A percentile compares a stretch with the other conserved stretches of the same genome.
phyloP scores from a whole-genome alignment of 2,113 vertebrate genomes.

The Notechis scutatus region DNA sequence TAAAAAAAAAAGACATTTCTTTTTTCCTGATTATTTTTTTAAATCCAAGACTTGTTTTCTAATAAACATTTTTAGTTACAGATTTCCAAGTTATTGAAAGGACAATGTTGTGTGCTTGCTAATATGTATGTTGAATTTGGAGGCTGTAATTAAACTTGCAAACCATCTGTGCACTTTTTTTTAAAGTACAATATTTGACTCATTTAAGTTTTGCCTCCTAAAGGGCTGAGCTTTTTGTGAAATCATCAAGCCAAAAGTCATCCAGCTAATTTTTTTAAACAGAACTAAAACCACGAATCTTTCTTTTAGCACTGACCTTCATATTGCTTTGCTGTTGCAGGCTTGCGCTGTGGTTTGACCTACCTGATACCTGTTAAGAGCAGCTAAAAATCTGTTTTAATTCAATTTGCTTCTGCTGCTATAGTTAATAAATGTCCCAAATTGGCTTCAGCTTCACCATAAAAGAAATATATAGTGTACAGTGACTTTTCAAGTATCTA shows the following conservation, averaged over 20 bases:
- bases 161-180: slow-evolving; percentile 65
- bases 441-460: neutral
- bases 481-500: neutral
- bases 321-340: slow-evolving; percentile 33
- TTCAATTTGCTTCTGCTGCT: neutral
- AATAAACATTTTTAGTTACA: neutral
- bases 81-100: slow-evolving; percentile 40
- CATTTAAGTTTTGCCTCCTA: slow-evolving; percentile 50
- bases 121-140: slow-evolving; percentile 39
- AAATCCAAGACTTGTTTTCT: neutral
- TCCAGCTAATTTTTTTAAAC: slow-evolving; percentile 31
- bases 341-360: neutral
- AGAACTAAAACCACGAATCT: slow-evolving; percentile 30
- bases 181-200: slow-evolving; percentile 45
- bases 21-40: neutral
- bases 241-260: slow-evolving; percentile 38
- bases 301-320: slow-evolving; percentile 39
- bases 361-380: neutral
- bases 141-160: slow-evolving; percentile 66
- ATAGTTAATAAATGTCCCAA: neutral
- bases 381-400: neutral
- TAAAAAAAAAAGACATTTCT: neutral
- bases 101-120: slow-evolving; percentile 45
- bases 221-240: slow-evolving; percentile 39
- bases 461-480: neutral